phyloP scores from a whole-genome alignment of 2,888 invertebrate species.

The Netelia inedita region DNA sequence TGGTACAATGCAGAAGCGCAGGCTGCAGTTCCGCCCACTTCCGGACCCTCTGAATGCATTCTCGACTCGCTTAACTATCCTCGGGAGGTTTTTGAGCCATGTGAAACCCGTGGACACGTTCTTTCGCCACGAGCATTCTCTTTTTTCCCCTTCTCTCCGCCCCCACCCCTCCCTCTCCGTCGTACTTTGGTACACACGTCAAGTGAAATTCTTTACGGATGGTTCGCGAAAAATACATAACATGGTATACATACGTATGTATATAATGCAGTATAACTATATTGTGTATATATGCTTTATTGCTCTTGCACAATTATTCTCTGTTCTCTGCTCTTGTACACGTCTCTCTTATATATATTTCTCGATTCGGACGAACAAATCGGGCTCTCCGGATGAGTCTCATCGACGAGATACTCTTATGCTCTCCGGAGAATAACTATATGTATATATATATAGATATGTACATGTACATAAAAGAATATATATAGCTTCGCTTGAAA shows the following conservation, averaged over 20 bases:
- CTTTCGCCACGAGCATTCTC: conserved; percentile 72
- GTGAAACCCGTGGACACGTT: conserved; percentile 81
- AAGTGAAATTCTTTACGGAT: conserved; percentile 56
- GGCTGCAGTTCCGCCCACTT: conserved; percentile 85
- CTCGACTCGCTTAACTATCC: conserved; percentile 83
- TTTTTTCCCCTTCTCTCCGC: conserved; percentile 72
- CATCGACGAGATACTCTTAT: conserved; percentile 47
- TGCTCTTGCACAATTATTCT: conserved; percentile 47
- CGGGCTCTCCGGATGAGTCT: conserved; percentile 44
- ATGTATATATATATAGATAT: background rate
- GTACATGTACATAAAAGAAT: conserved; percentile 1
- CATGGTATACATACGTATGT: conserved; percentile 9
- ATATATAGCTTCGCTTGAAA: conserved; percentile 50
- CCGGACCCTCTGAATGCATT: conserved; percentile 83
- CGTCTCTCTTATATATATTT: conserved; percentile 43
- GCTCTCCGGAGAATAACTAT: background rate
- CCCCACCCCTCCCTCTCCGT: conserved; percentile 30
- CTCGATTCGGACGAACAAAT: conserved; percentile 54
- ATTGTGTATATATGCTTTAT: conserved; percentile 18
- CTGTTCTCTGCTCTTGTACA: conserved; percentile 13
- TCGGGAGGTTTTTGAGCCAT: conserved; percentile 81
- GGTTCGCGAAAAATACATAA: conserved; percentile 37
- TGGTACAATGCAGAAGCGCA: conserved; percentile 81
- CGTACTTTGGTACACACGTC: conserved; percentile 40
- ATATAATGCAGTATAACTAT: background rate